Conservation (phyloP, 2,797 vertebrate genomes). For the Pempheris klunzingeri region DNA sequence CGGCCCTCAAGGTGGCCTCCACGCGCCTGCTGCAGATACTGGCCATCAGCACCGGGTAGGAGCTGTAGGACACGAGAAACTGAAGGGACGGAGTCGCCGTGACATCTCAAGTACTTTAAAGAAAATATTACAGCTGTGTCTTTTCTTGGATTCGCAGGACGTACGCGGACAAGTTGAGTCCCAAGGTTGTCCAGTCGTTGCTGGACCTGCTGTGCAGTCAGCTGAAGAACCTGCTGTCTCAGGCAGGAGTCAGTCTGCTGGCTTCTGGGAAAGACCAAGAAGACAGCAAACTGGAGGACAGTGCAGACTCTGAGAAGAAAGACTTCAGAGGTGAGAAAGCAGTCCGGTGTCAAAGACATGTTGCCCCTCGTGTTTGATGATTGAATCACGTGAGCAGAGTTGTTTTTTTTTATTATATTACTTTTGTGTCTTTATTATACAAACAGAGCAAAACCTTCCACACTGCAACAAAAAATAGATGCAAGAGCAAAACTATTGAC, state of each 20-base stretch:
- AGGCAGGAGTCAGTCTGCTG: conserved; percentile 90
- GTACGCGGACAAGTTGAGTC: conserved; percentile 95
- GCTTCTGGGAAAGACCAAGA: conserved; percentile 85
- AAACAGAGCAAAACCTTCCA: no score
- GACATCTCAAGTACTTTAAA: neutral
- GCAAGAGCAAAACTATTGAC: no score
- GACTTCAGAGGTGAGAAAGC: conserved; percentile 91
- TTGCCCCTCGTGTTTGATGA: neutral
- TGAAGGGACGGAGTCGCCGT: neutral
- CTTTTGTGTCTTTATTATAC: no score
- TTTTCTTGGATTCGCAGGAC: conserved; percentile 83
- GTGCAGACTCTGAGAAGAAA: conserved; percentile 90
- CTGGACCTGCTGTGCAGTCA: conserved; percentile 98
- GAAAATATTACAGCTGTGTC: neutral
- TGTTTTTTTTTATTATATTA: neutral
- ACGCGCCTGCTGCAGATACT: conserved; percentile 97
- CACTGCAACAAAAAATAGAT: no score
- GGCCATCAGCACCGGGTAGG: conserved; percentile 97
- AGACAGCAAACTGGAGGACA: conserved; percentile 86
- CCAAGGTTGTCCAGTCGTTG: conserved; percentile 97
- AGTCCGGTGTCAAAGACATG: neutral
- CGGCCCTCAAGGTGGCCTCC: conserved; percentile 97
- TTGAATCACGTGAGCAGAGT: neutral
- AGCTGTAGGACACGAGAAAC: neutral
- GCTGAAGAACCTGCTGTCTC: conserved; percentile 95